Percentiles rank a stretch among this genome's conserved stretches.
phyloP scores from a whole-genome alignment of 37 sponge, comb jelly and placozoan genomes.

The Chondrilla cf. caribensis region DNA sequence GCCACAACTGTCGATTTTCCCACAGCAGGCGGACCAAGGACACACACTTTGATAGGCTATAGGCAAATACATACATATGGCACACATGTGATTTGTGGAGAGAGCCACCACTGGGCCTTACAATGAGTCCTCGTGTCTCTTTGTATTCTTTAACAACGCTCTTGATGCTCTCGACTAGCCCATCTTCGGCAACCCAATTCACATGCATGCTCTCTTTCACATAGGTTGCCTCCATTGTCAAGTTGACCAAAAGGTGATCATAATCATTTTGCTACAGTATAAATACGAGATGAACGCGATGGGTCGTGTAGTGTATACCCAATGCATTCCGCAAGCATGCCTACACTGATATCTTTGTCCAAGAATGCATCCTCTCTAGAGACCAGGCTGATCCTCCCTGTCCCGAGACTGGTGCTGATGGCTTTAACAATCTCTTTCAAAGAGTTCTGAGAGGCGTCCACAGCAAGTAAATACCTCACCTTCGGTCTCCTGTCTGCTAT shows the following conservation, averaged over 20 bases:
- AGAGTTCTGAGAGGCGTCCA: conserved; percentile 81
- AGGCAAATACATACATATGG: neutral
- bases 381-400: conserved; percentile 51
- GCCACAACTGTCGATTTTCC: conserved; percentile 71
- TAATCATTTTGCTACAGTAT: conserved; percentile 53
- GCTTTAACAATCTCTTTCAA: conserved; percentile 82
- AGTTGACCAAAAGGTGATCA: conserved; percentile 76
- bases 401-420: conserved; percentile 74
- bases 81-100: neutral
- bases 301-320: no score
- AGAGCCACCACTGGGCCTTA: conserved; percentile 7
- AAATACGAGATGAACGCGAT: neutral
- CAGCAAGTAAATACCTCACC: conserved; percentile 81
- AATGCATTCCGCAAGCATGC: neutral
- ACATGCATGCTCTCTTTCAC: conserved; percentile 78
- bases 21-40: conserved; percentile 87
- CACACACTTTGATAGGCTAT: conserved; percentile 75
- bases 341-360: conserved; percentile 56
- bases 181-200: conserved; percentile 79
- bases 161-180: conserved; percentile 77
- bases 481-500: conserved; percentile 76
- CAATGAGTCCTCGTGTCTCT: conserved; percentile 65
- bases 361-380: conserved; percentile 73
- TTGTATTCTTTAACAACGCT: conserved; percentile 77
- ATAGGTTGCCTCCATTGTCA: conserved; percentile 73